Conservation (phyloP, 1,140 invertebrate species). For the Palaemon carinicauda region DNA sequence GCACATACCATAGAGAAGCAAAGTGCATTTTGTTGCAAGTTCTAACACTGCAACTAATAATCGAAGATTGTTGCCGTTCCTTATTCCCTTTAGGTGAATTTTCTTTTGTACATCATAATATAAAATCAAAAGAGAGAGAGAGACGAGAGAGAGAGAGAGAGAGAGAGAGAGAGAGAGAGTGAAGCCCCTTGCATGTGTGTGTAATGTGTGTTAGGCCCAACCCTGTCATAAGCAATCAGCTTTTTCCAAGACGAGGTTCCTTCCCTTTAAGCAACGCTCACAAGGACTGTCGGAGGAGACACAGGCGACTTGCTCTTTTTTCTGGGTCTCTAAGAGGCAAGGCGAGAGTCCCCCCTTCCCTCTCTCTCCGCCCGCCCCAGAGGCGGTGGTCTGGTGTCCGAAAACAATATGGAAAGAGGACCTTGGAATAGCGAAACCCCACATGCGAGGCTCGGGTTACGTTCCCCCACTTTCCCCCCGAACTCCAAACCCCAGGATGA, state of each 20-base stretch:
- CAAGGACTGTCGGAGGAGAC: not conserved
- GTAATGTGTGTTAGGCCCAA: slow-evolving; percentile 52
- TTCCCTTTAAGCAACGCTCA: not conserved
- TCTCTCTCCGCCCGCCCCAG: too few relatives aligned
- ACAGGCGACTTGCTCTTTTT: not conserved
- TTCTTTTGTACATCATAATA: too few relatives aligned
- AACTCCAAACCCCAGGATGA: slow-evolving; percentile 21
- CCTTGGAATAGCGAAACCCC: slow-evolving; percentile 36
- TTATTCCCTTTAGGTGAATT: too few relatives aligned
- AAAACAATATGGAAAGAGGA: slow-evolving; percentile 31
- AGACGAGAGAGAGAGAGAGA: not conserved
- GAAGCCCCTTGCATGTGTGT: slow-evolving; percentile 50
- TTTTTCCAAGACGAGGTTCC: slow-evolving; percentile 25
- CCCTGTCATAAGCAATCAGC: slow-evolving; percentile 52
- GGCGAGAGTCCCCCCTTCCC: not conserved
- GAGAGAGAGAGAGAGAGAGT: not conserved
- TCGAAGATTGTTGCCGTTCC: too few relatives aligned
- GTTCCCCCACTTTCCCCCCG: slow-evolving; percentile 12
- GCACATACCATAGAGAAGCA: not conserved
- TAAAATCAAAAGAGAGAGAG: not conserved
- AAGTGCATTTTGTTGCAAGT: too few relatives aligned
- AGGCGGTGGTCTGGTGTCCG: not conserved
- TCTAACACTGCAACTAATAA: too few relatives aligned
- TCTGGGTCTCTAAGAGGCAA: too few relatives aligned
- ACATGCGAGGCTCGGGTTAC: slow-evolving; percentile 45